Conservation (phyloP, 2,113 vertebrate species). For the Marcusenius ussheri region DNA sequence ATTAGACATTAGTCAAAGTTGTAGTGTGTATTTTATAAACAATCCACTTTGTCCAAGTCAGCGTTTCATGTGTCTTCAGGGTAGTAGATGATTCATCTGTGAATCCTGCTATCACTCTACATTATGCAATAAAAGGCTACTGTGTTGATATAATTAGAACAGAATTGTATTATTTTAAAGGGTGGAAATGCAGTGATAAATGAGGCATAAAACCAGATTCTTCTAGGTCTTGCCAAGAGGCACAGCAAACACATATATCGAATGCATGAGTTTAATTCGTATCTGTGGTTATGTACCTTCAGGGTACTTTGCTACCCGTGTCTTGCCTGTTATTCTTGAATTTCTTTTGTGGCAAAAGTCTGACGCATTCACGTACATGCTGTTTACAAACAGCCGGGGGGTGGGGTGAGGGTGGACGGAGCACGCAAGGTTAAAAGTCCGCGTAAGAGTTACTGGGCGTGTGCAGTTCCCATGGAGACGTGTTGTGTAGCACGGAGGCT, state of each 20-base stretch:
- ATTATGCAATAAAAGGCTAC: not conserved
- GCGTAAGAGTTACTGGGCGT: not conserved
- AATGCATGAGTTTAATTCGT: not conserved
- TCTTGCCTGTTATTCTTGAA: not conserved
- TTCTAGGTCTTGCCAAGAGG: not conserved
- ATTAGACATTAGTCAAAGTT: not conserved
- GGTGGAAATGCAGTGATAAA: not conserved
- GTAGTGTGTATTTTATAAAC: not conserved
- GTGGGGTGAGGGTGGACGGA: not conserved
- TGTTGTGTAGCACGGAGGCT: not conserved
- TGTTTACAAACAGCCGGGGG: not conserved
- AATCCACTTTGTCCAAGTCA: not conserved
- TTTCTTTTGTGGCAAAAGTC: not conserved
- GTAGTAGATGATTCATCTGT: not conserved
- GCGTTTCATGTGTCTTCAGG: not conserved
- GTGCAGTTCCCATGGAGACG: constrained; percentile 5
- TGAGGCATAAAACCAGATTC: not conserved
- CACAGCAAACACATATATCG: not conserved
- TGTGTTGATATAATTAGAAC: not conserved
- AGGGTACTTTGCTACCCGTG: not conserved
- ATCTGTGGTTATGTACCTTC: not conserved
- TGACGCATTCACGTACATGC: not conserved
- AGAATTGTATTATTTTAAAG: not conserved
- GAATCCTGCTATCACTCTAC: not conserved
- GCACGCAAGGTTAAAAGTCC: not conserved